Conservation (phyloP, 2,888 invertebrate genomes). For the Lycaena phlaeas region DNA sequence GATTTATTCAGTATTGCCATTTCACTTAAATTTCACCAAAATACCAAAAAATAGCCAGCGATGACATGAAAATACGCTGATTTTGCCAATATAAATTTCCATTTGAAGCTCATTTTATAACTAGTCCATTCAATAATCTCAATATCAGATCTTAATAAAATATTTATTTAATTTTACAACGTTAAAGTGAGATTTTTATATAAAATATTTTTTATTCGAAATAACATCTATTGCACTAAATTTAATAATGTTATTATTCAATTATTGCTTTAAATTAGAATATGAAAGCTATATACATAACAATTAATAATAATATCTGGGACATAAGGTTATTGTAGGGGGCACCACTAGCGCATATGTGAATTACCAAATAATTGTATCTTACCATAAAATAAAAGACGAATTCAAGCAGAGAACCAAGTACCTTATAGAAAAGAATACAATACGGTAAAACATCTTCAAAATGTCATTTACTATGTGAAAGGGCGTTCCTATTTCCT, state of each 20-base stretch:
- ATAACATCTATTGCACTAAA: slow-evolving; percentile 68
- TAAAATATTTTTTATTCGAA: slow-evolving; percentile 49
- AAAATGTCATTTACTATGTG: no score
- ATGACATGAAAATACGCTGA: no score
- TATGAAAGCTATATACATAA: slow-evolving; percentile 41
- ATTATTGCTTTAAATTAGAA: slow-evolving; percentile 51
- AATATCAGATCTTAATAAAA: slow-evolving; percentile 64
- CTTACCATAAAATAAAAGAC: no score
- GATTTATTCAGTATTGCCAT: neutral
- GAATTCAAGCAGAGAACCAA: no score
- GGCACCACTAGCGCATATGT: slow-evolving; percentile 5
- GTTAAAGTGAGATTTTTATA: slow-evolving; percentile 31
- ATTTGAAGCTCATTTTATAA: neutral
- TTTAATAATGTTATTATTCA: slow-evolving; percentile 36
- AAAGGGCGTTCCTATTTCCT: no score
- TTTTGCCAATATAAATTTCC: no score
- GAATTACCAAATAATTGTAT: no score
- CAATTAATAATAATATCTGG: slow-evolving; percentile 25
- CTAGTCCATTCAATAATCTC: slow-evolving; percentile 45
- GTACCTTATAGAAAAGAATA: no score
- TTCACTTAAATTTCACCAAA: no score
- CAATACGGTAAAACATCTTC: no score
- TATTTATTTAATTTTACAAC: slow-evolving; percentile 26
- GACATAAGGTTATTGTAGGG: slow-evolving; percentile 17
- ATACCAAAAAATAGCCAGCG: no score